Conservation (phyloP, 2,888 invertebrate genomes). For the Dromius quadrimaculatus region DNA sequence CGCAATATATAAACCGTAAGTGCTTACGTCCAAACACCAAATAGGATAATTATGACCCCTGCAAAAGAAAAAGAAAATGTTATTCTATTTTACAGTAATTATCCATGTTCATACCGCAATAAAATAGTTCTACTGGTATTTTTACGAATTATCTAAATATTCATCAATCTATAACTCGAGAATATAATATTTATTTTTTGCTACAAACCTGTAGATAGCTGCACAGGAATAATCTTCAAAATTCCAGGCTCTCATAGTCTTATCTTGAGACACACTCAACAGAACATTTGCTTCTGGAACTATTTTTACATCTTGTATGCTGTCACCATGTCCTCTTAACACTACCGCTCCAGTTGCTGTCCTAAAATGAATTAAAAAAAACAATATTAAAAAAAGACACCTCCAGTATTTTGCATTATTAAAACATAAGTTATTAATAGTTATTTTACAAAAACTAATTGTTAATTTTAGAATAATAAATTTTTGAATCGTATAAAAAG, state of each 20-base stretch:
- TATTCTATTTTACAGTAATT: no score
- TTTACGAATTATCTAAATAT: not conserved
- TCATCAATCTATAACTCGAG: not conserved
- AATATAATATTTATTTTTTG: no score
- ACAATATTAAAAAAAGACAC: no score
- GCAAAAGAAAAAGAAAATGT: no score
- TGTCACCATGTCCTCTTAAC: constrained; percentile 79
- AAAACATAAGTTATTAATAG: no score
- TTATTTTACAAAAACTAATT: no score
- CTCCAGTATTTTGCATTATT: no score
- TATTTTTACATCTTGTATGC: constrained; percentile 77
- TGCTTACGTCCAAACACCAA: constrained; percentile 86
- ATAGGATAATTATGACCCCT: constrained; percentile 91
- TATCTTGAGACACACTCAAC: constrained; percentile 83
- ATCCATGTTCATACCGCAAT: no score
- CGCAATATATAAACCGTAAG: constrained; percentile 77
- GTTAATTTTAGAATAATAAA: no score
- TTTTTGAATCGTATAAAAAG: no score
- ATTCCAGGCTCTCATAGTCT: constrained; percentile 82
- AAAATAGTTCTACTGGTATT: not conserved
- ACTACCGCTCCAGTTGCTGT: constrained; percentile 73
- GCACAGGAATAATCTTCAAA: constrained; percentile 78
- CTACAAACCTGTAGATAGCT: constrained; percentile 74
- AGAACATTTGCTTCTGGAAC: constrained; percentile 73
- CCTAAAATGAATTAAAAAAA: constrained; percentile 63